These are phyloP conservation scores for Pseudochirops cupreus DNA, from an alignment of 2,797 vertebrate species.

Conservation along the genomic window DNA sequence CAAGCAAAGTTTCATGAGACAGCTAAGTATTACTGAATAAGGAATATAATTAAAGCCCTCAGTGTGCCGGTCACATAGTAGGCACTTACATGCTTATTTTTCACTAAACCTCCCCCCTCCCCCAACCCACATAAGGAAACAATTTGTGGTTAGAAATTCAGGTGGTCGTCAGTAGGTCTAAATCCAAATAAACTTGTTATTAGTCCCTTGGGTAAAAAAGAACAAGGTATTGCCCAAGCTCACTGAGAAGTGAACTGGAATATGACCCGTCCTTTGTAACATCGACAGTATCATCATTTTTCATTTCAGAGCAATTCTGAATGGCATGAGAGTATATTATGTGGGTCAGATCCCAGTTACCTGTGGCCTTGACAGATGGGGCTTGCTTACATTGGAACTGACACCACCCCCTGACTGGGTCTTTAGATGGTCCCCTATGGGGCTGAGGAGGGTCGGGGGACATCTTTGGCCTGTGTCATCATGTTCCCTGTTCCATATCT, in stretches of 20 bases:
- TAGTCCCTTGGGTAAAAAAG: background rate
- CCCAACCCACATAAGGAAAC: background rate
- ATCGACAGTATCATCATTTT: background rate
- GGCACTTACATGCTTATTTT: background rate
- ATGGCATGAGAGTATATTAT: conserved; percentile 5
- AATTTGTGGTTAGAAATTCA: conserved; percentile 21
- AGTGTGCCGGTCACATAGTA: background rate
- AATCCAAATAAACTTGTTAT: conserved; percentile 19
- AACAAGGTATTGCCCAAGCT: background rate
- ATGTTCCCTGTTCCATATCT: conserved; percentile 13
- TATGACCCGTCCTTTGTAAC: background rate
- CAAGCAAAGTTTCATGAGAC: background rate
- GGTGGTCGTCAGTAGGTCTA: background rate
- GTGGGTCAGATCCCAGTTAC: conserved; percentile 23
- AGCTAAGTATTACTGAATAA: background rate
- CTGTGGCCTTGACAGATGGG: background rate
- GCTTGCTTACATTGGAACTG: background rate
- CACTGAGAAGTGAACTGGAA: background rate
- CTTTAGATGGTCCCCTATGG: background rate
- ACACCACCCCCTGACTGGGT: no score
- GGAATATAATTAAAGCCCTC: background rate
- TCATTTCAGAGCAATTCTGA: conserved; percentile 42
- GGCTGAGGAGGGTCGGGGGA: background rate
- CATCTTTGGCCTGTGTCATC: conserved; percentile 14
- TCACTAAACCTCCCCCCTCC: background rate